A percentile compares a stretch with the other conserved stretches of the same genome.
phyloP scores from a whole-genome alignment of 2,113 vertebrate genomes.

The Dissostichus mawsoni region DNA sequence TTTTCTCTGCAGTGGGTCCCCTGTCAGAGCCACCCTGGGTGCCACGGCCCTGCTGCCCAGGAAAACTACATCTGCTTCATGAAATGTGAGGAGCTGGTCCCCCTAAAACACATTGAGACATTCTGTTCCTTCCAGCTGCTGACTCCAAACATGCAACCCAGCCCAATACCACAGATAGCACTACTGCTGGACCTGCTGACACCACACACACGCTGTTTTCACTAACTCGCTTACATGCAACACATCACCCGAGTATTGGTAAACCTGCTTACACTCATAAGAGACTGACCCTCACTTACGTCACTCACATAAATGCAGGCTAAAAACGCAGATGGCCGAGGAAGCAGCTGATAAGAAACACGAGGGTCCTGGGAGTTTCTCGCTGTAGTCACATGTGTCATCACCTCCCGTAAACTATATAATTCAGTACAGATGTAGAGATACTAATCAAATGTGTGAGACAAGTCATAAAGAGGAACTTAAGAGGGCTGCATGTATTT shows the following conservation, averaged over 20 bases:
- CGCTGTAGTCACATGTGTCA: slow-evolving; percentile 24
- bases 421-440: slow-evolving; percentile 7
- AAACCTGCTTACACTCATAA: slow-evolving; percentile 21
- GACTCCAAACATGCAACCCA: slow-evolving; percentile 60
- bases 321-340: slow-evolving; percentile 43
- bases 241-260: slow-evolving; percentile 12
- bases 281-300: not conserved
- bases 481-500: not conserved
- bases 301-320: slow-evolving; percentile 44
- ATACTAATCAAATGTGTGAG: slow-evolving; percentile 49
- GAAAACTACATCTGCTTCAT: slow-evolving; percentile 69
- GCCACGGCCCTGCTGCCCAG: slow-evolving; percentile 27
- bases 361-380: not conserved
- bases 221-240: slow-evolving; percentile 25
- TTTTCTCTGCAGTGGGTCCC: slow-evolving; percentile 24
- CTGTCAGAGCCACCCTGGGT: slow-evolving; percentile 22
- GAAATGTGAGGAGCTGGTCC: slow-evolving; percentile 73
- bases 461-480: not conserved
- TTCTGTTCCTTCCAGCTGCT: slow-evolving; percentile 79
- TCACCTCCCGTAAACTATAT: slow-evolving; percentile 10
- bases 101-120: slow-evolving; percentile 70
- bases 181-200: slow-evolving; percentile 29
- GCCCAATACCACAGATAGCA: slow-evolving; percentile 43
- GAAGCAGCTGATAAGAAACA: slow-evolving; percentile 59
- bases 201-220: not conserved